Percentiles rank a stretch among this genome's conserved stretches.
phyloP scores from a whole-genome alignment of 2,797 vertebrate species.

The Phataginus tetradactyla region DNA sequence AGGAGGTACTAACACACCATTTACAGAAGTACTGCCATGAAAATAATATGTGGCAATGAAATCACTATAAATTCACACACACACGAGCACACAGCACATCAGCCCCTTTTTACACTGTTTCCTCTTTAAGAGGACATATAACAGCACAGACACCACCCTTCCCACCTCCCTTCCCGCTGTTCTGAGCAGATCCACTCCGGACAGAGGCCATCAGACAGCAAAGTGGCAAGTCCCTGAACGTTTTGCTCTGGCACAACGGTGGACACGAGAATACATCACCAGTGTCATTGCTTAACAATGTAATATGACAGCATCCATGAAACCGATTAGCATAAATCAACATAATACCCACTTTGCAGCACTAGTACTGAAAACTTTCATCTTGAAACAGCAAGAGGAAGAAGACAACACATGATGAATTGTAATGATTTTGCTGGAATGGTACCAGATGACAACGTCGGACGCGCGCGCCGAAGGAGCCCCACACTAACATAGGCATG shows the following conservation, averaged over 20 bases:
- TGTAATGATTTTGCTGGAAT: constrained; percentile 56
- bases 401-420: constrained; percentile 45
- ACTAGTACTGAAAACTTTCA: constrained; percentile 80
- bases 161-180: not conserved
- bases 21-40: constrained; percentile 5
- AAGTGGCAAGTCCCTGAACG: not conserved
- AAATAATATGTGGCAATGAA: constrained; percentile 8
- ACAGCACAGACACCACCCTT: not conserved
- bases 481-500: accelerated
- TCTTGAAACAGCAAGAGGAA: constrained; percentile 60
- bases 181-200: not conserved
- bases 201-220: not conserved
- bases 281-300: constrained; percentile 74
- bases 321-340: constrained; percentile 83
- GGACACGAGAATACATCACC: constrained; percentile 74
- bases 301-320: constrained; percentile 76
- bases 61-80: constrained; percentile 36
- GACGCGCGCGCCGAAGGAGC: not conserved
- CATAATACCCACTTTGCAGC: constrained; percentile 80
- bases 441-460: not conserved
- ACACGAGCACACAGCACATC: not conserved
- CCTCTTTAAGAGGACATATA: not conserved
- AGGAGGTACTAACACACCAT: constrained; percentile 35
- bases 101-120: not conserved
- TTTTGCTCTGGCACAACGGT: not conserved